phyloP scores from a whole-genome alignment of 1,140 invertebrate species.

The Leptestheria dahalacensis region DNA sequence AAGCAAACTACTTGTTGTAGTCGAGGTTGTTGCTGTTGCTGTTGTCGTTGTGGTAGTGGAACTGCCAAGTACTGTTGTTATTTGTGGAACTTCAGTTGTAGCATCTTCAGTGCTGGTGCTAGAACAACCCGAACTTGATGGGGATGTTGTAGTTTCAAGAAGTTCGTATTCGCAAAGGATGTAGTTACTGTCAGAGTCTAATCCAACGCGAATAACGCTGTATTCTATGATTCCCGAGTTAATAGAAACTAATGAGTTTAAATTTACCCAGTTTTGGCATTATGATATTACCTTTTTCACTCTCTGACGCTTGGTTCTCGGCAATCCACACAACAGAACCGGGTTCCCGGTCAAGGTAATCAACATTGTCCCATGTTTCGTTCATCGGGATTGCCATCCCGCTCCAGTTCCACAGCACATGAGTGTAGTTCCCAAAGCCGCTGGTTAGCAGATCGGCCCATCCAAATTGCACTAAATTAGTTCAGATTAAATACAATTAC shows the following conservation, averaged over 20 bases:
- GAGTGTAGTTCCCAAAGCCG: too few relatives aligned
- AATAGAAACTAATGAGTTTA: neutral
- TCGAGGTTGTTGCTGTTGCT: neutral
- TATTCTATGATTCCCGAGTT: neutral
- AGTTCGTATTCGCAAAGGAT: neutral
- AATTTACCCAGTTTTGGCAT: neutral
- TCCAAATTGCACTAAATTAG: too few relatives aligned
- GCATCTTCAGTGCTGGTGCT: neutral
- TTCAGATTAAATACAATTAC: too few relatives aligned
- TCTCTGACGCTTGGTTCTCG: neutral
- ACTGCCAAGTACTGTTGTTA: neutral
- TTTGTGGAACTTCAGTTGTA: neutral
- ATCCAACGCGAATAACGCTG: neutral
- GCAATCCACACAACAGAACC: neutral
- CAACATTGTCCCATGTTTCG: neutral
- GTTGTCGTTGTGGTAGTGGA: neutral
- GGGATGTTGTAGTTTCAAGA: neutral
- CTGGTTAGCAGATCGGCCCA: too few relatives aligned
- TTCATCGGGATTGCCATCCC: neutral
- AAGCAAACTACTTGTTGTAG: neutral
- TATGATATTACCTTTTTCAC: neutral
- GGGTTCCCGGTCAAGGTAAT: too few relatives aligned
- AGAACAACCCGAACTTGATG: neutral
- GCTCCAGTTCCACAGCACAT: too few relatives aligned
- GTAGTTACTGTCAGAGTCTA: neutral